Evolutionary conservation across 2,113 vertebrate genomes (phyloP).

Genomic region (Cebus imitator): DNA sequence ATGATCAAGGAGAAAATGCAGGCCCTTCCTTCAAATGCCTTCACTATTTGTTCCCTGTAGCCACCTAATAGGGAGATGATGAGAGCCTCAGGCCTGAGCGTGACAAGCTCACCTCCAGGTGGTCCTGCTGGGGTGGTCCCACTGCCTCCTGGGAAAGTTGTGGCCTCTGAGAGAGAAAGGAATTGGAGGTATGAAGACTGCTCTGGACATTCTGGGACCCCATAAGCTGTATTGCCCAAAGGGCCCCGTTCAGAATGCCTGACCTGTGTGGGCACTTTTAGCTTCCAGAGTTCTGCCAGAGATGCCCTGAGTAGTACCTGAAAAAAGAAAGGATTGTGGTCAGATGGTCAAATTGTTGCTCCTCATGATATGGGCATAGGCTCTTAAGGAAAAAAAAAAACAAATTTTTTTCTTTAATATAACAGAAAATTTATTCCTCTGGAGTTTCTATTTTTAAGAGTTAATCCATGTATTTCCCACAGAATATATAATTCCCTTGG

Average conservation of each 20-base stretch:
- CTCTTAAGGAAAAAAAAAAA: background rate
- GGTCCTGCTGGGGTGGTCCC: background rate
- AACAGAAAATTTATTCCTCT: background rate
- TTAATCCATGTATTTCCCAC: background rate
- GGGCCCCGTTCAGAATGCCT: background rate
- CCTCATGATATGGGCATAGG: background rate
- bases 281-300: background rate
- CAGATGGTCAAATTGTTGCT: background rate
- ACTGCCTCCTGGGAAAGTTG: background rate
- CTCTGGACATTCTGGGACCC: background rate
- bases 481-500: background rate
- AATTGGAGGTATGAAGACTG: background rate
- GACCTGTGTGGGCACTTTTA: background rate
- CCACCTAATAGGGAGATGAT: background rate
- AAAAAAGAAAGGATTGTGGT: background rate
- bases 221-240: background rate
- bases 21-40: background rate
- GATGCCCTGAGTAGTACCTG: background rate
- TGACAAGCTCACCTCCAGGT: background rate
- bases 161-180: background rate
- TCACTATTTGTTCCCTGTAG: background rate
- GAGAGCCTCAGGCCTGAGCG: background rate
- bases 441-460: background rate
- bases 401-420: background rate
- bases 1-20: background rate